Evolutionary conservation across 2,888 invertebrate species (phyloP), one percentile per base, ranked within the genome.

Genomic region (Hirtodrosophila confusa): DNA sequence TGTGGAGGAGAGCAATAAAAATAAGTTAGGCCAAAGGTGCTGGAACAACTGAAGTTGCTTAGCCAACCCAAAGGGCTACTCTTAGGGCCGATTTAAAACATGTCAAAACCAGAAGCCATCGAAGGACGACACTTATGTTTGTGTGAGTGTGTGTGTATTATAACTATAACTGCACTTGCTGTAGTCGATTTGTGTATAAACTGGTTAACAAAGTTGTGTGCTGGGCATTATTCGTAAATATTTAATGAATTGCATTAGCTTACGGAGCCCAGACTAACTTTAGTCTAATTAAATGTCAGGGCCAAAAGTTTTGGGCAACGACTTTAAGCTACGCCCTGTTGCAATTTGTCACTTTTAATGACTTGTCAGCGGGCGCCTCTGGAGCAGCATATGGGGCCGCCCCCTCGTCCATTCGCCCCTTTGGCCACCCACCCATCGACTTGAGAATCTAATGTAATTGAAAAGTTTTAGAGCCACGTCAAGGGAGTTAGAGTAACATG

Each of bases 261-360:
- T 58, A 41, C 47, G 53, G 47, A 61, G 23, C 29, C 50, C 57
- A 58, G 68, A 80, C 70, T 51, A 64, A 84, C 57, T 80, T 82
- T 61, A 68, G 85, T 72, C 80, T 84, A 86, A 82, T 86, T 82
- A 86, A 82, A 86, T 86, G 80, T 39, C 66, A 61, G 61, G 61
- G 65, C 43, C 48, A 72, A 86, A 86, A 44, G 66, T 85, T 75
- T 44, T 41, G 44, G 24, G 51, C 57, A 70, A 80, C 35, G 67
- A 72, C 65, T 78, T 83, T 61, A 51, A 67, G 69, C 83, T 55
- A 58, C 80, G 70, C 75, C 78, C 47, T 37, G 23, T 45, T 51
- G 72, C 87, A 82, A 84, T 82, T 82, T 82, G 87, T 82, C 80
- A 86, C 71, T 84, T 80, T 75, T 82, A 82, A 82, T 86, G 80